Evolutionary conservation across 2,797 vertebrate species (phyloP).

Genomic region (Esox lucius): DNA sequence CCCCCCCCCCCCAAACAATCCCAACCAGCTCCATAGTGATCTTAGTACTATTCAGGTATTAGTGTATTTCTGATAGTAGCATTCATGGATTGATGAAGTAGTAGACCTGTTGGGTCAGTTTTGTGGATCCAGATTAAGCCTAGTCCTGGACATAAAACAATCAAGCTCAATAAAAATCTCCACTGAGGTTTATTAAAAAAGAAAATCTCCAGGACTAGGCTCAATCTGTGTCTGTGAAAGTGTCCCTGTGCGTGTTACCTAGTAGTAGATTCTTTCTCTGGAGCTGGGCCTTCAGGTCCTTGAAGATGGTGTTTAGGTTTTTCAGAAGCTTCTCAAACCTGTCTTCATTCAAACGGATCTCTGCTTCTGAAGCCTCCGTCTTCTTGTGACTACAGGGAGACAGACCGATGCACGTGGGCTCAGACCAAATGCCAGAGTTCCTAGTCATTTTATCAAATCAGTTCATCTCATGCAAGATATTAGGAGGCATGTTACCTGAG

Average conservation of each 20-base stretch:
- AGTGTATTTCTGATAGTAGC: background rate
- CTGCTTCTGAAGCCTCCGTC: constrained; percentile 48
- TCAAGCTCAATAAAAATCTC: too few relatives aligned
- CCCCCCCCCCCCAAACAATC: background rate
- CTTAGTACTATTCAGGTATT: background rate
- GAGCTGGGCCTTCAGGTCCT: constrained; percentile 65
- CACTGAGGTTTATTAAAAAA: too few relatives aligned
- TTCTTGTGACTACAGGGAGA: constrained; percentile 62
- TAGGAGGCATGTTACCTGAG: constrained; percentile 38
- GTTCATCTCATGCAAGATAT: background rate
- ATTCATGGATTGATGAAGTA: background rate
- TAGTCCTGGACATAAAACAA: too few relatives aligned
- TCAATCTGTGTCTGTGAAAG: too few relatives aligned
- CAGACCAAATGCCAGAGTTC: background rate
- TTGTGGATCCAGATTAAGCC: too few relatives aligned
- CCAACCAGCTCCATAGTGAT: background rate
- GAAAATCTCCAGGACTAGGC: too few relatives aligned
- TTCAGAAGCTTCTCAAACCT: constrained; percentile 69
- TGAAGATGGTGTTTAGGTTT: constrained; percentile 64
- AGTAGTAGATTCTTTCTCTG: constrained; percentile 71
- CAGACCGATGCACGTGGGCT: background rate
- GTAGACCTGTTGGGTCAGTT: background rate
- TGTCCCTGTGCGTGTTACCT: constrained; percentile 47
- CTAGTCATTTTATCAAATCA: background rate
- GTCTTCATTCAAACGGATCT: constrained; percentile 66